A percentile compares a stretch with the other conserved stretches of the same genome.
Conservation (phyloP, 2,797 vertebrate genomes). For the Paguma larvata region DNA sequence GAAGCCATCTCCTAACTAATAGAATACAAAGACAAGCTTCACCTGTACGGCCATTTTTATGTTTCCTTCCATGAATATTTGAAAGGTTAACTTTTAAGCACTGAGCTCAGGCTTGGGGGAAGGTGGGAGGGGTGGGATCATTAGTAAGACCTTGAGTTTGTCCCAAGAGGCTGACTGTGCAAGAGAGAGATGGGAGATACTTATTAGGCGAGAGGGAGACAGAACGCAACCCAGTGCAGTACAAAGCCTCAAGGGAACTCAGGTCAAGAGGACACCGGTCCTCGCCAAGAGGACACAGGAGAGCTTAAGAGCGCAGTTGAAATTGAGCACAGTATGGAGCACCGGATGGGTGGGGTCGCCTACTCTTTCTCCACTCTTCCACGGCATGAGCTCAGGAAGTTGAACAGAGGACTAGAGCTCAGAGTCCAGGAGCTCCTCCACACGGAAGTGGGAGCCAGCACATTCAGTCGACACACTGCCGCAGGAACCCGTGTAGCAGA, state of each 20-base stretch:
- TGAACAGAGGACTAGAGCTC: background rate
- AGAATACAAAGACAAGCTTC: background rate
- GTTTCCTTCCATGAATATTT: constrained; percentile 52
- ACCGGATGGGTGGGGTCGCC: background rate
- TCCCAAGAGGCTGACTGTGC: background rate
- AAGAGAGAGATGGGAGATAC: background rate
- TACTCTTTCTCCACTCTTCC: background rate
- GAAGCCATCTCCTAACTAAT: background rate
- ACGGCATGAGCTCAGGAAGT: background rate
- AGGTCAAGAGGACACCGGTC: background rate
- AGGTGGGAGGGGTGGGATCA: background rate
- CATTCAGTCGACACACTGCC: accelerated
- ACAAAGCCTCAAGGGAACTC: background rate
- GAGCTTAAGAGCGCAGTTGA: background rate
- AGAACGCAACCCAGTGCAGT: background rate
- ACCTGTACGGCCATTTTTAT: background rate
- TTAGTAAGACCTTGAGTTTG: background rate
- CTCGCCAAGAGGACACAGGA: background rate
- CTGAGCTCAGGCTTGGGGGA: constrained; percentile 27
- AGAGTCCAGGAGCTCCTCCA: background rate
- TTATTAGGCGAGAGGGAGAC: background rate
- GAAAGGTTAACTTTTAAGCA: constrained; percentile 36
- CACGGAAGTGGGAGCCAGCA: background rate
- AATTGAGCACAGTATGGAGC: background rate
- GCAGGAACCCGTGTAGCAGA: background rate